Conservation (phyloP, 53 echinoderm and acorn worm species). For the Paracentrotus lividus region DNA sequence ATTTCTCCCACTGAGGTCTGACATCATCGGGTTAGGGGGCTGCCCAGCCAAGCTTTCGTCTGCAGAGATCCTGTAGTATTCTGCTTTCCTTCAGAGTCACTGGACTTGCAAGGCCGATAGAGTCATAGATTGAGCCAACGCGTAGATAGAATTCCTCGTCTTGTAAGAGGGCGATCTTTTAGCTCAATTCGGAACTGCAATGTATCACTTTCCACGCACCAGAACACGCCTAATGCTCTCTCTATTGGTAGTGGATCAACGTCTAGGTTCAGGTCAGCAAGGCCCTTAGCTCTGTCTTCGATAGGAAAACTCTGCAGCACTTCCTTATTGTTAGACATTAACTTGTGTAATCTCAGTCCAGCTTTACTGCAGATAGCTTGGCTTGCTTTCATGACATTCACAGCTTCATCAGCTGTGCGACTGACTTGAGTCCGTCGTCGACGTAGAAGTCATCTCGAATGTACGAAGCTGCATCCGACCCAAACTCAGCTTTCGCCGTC, state of each 20-base stretch:
- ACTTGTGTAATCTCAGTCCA: slow-evolving; percentile 73
- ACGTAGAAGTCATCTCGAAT: slow-evolving; percentile 76
- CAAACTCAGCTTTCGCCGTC: slow-evolving; percentile 65
- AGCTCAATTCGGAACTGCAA: slow-evolving; percentile 66
- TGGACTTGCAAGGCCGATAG: slow-evolving; percentile 71
- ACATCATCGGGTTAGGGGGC: too few species aligned
- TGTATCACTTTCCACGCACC: slow-evolving; percentile 73
- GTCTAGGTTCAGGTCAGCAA: slow-evolving; percentile 49
- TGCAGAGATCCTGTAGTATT: too few species aligned
- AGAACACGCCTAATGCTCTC: slow-evolving; percentile 71
- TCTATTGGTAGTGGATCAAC: slow-evolving; percentile 59
- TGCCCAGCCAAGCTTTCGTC: background rate
- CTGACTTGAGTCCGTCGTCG: slow-evolving; percentile 70
- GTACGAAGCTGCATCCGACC: slow-evolving; percentile 71
- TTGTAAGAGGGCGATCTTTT: slow-evolving; percentile 49
- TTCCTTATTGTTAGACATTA: slow-evolving; percentile 68
- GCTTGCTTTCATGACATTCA: slow-evolving; percentile 44
- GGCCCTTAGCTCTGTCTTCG: slow-evolving; percentile 49
- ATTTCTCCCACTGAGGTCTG: slow-evolving; percentile 57
- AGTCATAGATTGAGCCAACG: slow-evolving; percentile 74
- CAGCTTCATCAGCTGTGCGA: slow-evolving; percentile 60
- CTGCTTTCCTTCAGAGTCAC: too few species aligned
- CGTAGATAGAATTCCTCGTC: slow-evolving; percentile 74
- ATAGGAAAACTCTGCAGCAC: slow-evolving; percentile 55
- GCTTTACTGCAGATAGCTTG: slow-evolving; percentile 63